Percentiles rank a stretch among this genome's conserved stretches.
phyloP scores from a whole-genome alignment of 2,888 invertebrate genomes.

The Caenorhabditis japonica region DNA sequence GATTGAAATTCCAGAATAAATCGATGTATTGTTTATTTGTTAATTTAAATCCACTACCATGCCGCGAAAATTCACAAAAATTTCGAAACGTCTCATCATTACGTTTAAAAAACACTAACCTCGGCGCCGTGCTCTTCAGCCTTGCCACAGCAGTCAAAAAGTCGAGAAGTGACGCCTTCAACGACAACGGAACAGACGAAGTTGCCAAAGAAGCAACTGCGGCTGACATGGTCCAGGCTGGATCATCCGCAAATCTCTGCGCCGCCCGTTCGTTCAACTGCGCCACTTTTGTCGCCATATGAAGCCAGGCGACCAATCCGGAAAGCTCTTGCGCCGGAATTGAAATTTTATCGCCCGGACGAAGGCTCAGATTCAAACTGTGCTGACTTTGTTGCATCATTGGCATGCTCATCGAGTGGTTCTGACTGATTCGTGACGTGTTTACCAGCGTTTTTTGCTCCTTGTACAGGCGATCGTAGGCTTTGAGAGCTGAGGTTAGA shows the following conservation, averaged over 20 bases:
- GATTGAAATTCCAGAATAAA: too few relatives aligned
- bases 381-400: constrained; percentile 12
- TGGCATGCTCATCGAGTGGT: constrained; percentile 10
- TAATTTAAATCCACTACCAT: too few relatives aligned
- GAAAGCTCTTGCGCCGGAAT: constrained; percentile 61
- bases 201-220: constrained; percentile 52
- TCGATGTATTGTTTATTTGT: too few relatives aligned
- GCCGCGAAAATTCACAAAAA: too few relatives aligned
- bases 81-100: too few relatives aligned
- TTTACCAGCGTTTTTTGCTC: constrained; percentile 25
- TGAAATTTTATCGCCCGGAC: constrained; percentile 22
- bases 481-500: constrained; percentile 55
- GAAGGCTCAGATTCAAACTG: constrained; percentile 17
- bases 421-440: constrained; percentile 18
- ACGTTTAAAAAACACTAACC: too few relatives aligned
- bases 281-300: constrained; percentile 57
- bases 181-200: constrained; percentile 54
- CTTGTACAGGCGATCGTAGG: constrained; percentile 57
- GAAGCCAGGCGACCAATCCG: constrained; percentile 61
- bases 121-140: constrained; percentile 52
- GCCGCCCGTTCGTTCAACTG: constrained; percentile 52
- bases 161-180: constrained; percentile 62
- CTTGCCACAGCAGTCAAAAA: constrained; percentile 68
- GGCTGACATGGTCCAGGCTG: constrained; percentile 56
- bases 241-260: constrained; percentile 56